phyloP scores from a whole-genome alignment of 2,113 vertebrate genomes.

The Microtus oregoni region DNA sequence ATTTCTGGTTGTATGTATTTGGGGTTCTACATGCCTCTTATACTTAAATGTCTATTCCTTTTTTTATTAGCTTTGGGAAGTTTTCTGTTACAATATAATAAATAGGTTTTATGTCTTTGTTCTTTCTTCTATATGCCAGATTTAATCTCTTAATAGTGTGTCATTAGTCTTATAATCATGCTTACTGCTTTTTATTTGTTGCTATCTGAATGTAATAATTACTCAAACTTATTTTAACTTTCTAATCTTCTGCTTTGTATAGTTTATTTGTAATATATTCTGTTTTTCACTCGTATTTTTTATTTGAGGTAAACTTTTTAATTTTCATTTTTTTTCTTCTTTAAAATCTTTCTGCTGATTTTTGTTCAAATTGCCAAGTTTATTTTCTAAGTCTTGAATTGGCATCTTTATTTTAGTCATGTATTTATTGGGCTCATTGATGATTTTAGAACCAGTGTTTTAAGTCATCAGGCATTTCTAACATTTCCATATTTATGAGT shows the following conservation, averaged over 20 bases:
- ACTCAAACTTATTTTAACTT: neutral
- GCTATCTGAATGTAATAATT: neutral
- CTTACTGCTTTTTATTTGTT: neutral
- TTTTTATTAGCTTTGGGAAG: neutral
- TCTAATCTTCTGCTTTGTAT: neutral
- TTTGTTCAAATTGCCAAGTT: neutral
- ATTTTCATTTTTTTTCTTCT: neutral
- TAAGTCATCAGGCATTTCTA: neutral
- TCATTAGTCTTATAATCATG: neutral
- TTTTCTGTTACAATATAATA: neutral
- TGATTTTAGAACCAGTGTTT: neutral
- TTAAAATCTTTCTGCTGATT: neutral
- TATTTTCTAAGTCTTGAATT: neutral
- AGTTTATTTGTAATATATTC: neutral
- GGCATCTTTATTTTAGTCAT: neutral
- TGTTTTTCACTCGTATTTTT: neutral
- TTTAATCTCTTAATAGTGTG: neutral
- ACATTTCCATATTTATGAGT: neutral
- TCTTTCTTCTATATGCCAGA: neutral
- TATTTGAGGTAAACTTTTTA: neutral
- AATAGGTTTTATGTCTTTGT: neutral
- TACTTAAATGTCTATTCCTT: neutral
- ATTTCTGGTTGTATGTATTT: neutral
- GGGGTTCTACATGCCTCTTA: neutral
- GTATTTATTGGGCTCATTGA: neutral